These are phyloP conservation scores for Callocephalon fimbriatum DNA, from an alignment of 2,113 vertebrate genomes.

Conservation along the genomic window DNA sequence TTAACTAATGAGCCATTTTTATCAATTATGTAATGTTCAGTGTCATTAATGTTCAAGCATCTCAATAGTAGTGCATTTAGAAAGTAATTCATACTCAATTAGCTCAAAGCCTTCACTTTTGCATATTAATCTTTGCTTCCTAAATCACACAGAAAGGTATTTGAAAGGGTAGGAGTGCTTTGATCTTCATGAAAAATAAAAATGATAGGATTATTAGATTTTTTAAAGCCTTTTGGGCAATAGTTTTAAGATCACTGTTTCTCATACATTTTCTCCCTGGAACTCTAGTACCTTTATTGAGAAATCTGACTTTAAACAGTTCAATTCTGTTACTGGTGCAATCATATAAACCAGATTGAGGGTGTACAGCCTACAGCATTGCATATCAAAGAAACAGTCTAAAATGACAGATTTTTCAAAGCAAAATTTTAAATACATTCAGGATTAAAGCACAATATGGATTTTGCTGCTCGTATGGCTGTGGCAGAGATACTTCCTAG, in stretches of 20 bases:
- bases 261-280: constrained; percentile 6
- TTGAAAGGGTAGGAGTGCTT: constrained; percentile 47
- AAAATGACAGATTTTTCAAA: background rate
- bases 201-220: constrained; percentile 25
- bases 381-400: background rate
- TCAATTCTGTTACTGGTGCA: background rate
- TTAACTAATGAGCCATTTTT: constrained; percentile 68
- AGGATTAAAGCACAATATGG: background rate
- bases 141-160: constrained; percentile 60
- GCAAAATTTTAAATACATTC: background rate
- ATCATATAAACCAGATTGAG: background rate
- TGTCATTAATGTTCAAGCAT: constrained; percentile 47
- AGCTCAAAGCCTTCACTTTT: constrained; percentile 59
- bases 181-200: constrained; percentile 58
- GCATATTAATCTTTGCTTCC: constrained; percentile 67
- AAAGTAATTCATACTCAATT: constrained; percentile 69
- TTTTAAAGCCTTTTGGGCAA: constrained; percentile 33
- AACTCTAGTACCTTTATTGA: constrained; percentile 8
- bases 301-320: background rate
- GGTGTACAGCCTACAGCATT: background rate
- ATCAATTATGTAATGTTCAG: constrained; percentile 11
- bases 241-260: constrained; percentile 26
- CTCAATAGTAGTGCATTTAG: constrained; percentile 57
- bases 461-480: background rate
- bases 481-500: background rate